Base-by-base conservation (phyloP, 2,888 invertebrate species). In the Andrena minutula region DNA sequence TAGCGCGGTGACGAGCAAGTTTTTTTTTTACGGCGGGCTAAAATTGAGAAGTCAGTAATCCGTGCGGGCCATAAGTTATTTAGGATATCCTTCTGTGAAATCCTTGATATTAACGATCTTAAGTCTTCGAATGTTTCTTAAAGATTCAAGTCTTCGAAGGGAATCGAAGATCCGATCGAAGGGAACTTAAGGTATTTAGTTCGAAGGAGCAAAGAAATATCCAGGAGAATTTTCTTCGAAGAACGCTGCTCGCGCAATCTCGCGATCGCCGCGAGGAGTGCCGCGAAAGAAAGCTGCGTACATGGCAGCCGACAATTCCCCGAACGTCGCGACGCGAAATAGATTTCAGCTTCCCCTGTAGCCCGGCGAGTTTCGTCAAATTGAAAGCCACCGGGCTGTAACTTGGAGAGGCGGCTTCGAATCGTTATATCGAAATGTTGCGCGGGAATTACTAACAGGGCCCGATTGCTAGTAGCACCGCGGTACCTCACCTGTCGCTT, bases 381-480 rank as follows among this genome's bases (percentile, higher is more conserved):
- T 77, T 71, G 65, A 77, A 84, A 86, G 78, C 79, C 68, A 65
- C 70, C 78, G 71, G 73, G 66, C 41, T 58, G 73, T 75, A 84
- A 82, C 79, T 84, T 79, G 68, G 53, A 60, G 73, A 23, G 74
- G 63, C 47, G 60, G 72, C 74, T 86, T 75, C 70, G 73, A 75
- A 79, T 84, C 79, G 79, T 79, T 79, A 65, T 79, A 79, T 79
- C 79, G 87, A 81, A 82, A 81, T 56, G 79, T 73, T 72, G 79
- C 41, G 75, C 72, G 82, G 70, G 75, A 82, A 86, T 86, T 82
- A 79, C 76, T 66, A 51, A 75, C 71, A 69, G 68, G 47, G 53
- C 56, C 56, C 75, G 79, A 84, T 86, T 72, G 79, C 56, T 65
- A 53, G 53, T 66, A 32, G 63, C 72, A 28, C 60, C 20, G 49